Base-by-base conservation (phyloP, 2,797 vertebrate genomes). In the Thripadectes ignobilis region DNA sequence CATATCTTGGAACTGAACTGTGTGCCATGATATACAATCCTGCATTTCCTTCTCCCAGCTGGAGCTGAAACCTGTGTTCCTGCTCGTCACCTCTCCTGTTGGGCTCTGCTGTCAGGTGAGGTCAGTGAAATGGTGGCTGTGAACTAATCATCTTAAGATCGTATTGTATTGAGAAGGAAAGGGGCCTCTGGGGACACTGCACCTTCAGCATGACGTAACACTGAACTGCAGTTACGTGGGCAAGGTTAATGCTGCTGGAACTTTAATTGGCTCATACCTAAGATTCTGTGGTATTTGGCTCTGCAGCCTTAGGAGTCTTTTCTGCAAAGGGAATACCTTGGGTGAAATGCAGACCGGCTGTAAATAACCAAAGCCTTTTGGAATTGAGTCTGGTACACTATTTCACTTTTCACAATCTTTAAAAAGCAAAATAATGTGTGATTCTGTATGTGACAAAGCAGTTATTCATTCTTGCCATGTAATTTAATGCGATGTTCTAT, bases 391-490 rank as follows among this genome's bases (percentile, higher is more conserved):
- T 91, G 59, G 78, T 92, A 83, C 69, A n/a, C 67, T 88, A 65
- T 88, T 93, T 91, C 63, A 93, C 91, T 88, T 90, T 92, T 77
- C 71, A 86, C 71, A 10, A 55, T 75, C 92, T 90, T 86, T 89
- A 92, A 77, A 92, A 80, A 85, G 85, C 62, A 82, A 89, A 94
- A 58, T 85, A 88, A 78, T 43, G 66, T 78, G 69, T 72, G 57
- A 72, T 93, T 95, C 74, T 83, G 48, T 72, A 46, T 54, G 75
- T 79, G 87, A 93, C 79, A 85, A 84, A 94, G 90, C 75, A 73
- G 92, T 92, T 78, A 68, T 67, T 79, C 88, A 81, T 62, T 90
- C 81, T 87, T 58, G 45, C 63, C 34, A 16, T 91, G 92, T 94
- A 92, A 81, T 92, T 95, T 94, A 94, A 68, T 71, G 82, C 63